Base-by-base conservation (phyloP, 2,113 vertebrate genomes). In the Arizona elegans region DNA sequence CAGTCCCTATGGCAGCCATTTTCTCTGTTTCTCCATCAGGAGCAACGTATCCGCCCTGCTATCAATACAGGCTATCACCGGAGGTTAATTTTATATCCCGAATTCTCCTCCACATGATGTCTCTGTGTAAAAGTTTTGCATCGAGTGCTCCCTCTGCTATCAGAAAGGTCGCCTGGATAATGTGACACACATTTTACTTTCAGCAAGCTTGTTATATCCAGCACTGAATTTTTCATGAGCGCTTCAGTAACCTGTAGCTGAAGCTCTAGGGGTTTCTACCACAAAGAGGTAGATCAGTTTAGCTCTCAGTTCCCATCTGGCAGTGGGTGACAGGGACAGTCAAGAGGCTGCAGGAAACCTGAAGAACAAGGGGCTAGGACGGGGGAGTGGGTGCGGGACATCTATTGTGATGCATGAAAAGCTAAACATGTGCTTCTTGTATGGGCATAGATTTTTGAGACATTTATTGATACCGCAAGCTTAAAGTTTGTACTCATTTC, bases 261-360 rank as follows among this genome's bases (percentile, higher is more conserved):
- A 98, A 98, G 97, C 99, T 99, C 99, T 98, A 97, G 99, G 99
- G 99, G 98, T 98, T 98, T 97, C 97, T 95, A 96, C 98, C 98
- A 99, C 99, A 99, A 99, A 99, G 98, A 98, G 97, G 97, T 98
- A 98, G 98, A 99, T 98, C 98, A 96, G 98, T 98, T 98, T 98
- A 98, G 98, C 98, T 98, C 98, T 98, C 98, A 99, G 98, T 99
- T 98, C 99, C 99, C 99, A 99, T 99, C 99, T 99, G 99, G 98
- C 98, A 98, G 98, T 97, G 98, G 98, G 98, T 98, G 98, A 98
- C 98, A 98, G 97, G 97, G 97, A 98, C 97, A 98, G 98, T 97
- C 96, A 98, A 96, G 97, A 98, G 97, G 96, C 97, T 97, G 97
- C 96, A 97, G 97, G 98, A 98, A 98, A 98, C 97, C 97, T 98